Percentiles rank a stretch among this genome's conserved stretches.
Evolutionary conservation across 1,140 invertebrate species (phyloP).

Genomic region (Ooceraea biroi): DNA sequence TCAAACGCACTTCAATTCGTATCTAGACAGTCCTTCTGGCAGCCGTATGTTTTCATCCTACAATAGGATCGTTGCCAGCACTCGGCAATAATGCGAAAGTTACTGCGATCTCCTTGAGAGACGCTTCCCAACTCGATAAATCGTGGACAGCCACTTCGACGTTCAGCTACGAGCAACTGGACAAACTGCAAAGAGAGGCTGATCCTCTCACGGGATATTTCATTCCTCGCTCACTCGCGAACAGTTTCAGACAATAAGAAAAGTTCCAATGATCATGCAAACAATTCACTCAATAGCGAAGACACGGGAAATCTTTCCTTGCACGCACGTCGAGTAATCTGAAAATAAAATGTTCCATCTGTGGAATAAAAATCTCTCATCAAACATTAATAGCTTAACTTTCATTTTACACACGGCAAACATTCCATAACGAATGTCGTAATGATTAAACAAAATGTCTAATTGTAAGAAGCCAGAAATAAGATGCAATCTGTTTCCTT

Average conservation of each 20-base stretch:
- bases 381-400: constrained; percentile 19
- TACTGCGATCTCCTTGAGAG: constrained; percentile 69
- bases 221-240: constrained; percentile 33
- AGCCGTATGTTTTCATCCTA: constrained; percentile 52
- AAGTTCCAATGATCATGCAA: constrained; percentile 27
- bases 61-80: constrained; percentile 66
- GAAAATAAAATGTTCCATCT: constrained; percentile 13
- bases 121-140: constrained; percentile 67
- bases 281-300: constrained; percentile 23
- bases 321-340: not conserved
- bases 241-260: constrained; percentile 41
- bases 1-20: constrained; percentile 53
- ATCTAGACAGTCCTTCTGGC: constrained; percentile 47
- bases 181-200: constrained; percentile 51
- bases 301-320: constrained; percentile 15
- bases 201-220: constrained; percentile 64
- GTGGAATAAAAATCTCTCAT: constrained; percentile 2
- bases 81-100: constrained; percentile 71
- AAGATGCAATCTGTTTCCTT: not conserved
- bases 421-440: not conserved
- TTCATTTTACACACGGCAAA: not conserved
- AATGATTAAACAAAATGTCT: not conserved
- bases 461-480: not conserved
- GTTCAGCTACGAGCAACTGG: constrained; percentile 51
- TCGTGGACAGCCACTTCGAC: constrained; percentile 65